phyloP scores from a whole-genome alignment of 2,113 vertebrate species.

The Puffinus mauretanicus region DNA sequence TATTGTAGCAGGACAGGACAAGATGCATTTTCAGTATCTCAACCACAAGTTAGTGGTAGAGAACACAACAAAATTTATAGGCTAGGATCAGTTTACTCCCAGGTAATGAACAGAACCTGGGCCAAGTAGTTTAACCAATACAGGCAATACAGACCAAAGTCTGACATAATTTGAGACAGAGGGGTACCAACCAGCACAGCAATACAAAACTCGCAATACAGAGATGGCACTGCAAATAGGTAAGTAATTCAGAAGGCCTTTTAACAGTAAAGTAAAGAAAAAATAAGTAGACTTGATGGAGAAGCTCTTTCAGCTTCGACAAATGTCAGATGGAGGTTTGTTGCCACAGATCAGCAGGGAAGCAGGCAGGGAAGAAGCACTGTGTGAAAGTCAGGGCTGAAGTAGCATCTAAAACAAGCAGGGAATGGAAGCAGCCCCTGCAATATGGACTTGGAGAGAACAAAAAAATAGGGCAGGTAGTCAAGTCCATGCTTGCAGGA shows the following conservation, averaged over 20 bases:
- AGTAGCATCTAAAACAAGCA: neutral
- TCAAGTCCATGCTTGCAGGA: neutral
- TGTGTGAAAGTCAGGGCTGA: neutral
- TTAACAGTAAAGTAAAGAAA: neutral
- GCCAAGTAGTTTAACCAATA: neutral
- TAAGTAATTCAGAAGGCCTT: neutral
- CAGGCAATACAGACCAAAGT: neutral
- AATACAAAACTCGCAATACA: neutral
- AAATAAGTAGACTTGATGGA: neutral
- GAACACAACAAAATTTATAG: neutral
- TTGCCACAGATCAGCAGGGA: neutral
- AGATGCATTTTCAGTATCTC: neutral
- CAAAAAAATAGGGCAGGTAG: neutral
- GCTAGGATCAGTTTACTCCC: neutral
- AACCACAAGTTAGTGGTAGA: neutral
- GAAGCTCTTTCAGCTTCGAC: neutral
- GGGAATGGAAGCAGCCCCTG: neutral
- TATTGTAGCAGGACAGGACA: neutral
- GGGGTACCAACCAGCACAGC: neutral
- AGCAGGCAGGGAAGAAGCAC: neutral
- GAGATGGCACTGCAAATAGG: fast-evolving
- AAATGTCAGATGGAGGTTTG: neutral
- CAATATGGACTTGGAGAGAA: neutral
- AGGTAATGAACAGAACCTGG: neutral
- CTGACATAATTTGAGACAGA: neutral